Conservation (phyloP, 2,888 invertebrate genomes). For the Cosmia pyralina region DNA sequence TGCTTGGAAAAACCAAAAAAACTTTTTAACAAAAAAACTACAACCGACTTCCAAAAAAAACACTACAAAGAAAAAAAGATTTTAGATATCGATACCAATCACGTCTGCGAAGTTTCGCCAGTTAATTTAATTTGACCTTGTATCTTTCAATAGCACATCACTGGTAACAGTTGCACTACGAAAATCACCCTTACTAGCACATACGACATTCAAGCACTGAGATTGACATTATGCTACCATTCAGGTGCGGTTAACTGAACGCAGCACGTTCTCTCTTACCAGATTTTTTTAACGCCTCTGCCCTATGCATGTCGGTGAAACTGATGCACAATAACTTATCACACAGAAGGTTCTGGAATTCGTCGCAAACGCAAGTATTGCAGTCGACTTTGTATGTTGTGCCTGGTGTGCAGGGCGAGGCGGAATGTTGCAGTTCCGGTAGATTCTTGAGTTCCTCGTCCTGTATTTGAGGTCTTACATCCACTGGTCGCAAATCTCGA, state of each 20-base stretch:
- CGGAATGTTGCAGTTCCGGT: slow-evolving; percentile 65
- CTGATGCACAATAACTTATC: slow-evolving; percentile 75
- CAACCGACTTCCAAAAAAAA: no score
- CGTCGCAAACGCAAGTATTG: slow-evolving; percentile 78
- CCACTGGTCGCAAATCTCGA: slow-evolving; percentile 28
- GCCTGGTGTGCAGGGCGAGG: slow-evolving; percentile 74
- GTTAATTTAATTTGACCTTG: not conserved
- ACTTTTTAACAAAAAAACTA: no score
- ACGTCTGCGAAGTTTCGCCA: not conserved
- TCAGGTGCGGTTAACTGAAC: not conserved
- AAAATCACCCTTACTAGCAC: not conserved
- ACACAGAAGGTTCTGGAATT: slow-evolving; percentile 74
- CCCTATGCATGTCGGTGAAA: slow-evolving; percentile 69
- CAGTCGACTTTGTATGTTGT: slow-evolving; percentile 76
- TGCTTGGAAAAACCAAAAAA: no score
- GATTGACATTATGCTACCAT: not conserved
- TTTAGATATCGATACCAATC: not conserved
- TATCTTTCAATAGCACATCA: not conserved
- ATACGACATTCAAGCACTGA: not conserved
- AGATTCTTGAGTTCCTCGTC: slow-evolving; percentile 58
- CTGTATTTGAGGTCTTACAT: slow-evolving; percentile 37
- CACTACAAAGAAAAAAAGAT: no score
- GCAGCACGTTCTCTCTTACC: slow-evolving; percentile 66
- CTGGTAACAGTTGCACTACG: not conserved
- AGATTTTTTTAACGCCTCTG: slow-evolving; percentile 69